Base-by-base conservation (phyloP, 2,797 vertebrate genomes). In the Melanotaenia trifasciata region DNA sequence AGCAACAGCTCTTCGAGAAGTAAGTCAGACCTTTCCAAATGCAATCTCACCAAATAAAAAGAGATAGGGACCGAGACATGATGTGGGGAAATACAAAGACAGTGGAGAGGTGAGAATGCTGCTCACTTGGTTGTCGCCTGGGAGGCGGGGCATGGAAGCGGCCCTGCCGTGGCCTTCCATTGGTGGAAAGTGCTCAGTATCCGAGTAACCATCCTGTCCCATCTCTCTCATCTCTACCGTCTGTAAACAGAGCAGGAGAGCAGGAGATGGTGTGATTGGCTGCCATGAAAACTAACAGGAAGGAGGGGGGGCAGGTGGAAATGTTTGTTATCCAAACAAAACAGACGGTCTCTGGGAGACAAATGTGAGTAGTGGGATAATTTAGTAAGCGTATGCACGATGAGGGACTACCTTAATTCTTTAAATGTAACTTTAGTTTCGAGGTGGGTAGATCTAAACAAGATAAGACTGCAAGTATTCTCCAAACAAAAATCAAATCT, bases 71-170 rank as follows among this genome's bases (percentile, higher is more conserved):
- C 89, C 76, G 9, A 64, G 62, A 86, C 66, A 66, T 40, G 26
- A 79, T 84, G 75, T 60, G 78, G 72, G 63, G 70, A 66, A 70
- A 74, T 67, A 79, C 71, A 70, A 66, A 60, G 75, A 89, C 81
- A 84, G 87, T 89, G 91, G 93, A 89, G 92, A 89, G 91, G 90
- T 92, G 94, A 94, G 94, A 93, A 94, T 93, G 92, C 96, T 93
- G 92, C 96, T 98, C 96, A 99, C 97, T 97, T 99, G 97, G 95
- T 97, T 97, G 91, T 98, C 96, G 53, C 96, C 97, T n/a, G 97
- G 96, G 86, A 99, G 96, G 87, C 97, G 95, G 70, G 97, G 97
- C 97, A 98, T 98, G 94, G 97, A 99, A 92, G 96, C 96, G 20
- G 97, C 97, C 79, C 97, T 96, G 93, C 96, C 94, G 65, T 98